Base-by-base conservation (phyloP, 2,797 vertebrate genomes). In the Gadopsis marmoratus region DNA sequence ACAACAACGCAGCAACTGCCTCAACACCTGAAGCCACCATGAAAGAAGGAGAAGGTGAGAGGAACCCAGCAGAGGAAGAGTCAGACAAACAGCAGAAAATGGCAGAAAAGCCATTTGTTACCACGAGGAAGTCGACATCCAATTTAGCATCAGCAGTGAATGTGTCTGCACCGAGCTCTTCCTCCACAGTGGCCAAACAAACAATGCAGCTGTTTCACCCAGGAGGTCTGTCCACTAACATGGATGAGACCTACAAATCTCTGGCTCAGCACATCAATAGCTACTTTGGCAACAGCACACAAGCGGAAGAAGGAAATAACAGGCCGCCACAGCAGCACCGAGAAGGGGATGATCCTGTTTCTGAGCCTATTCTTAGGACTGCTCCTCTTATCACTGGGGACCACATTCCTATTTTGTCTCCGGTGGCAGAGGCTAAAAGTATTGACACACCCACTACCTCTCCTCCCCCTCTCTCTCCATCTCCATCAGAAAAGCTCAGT, bases 181-280 rank as follows among this genome's bases (percentile, higher is more conserved):
- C 92, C 7, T 86, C 95, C 51, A 85, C 86, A 8, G 73, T 84
- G 19, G 89, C 80, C 35, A 97, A 95, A 88, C 93, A 83, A 63
- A 92, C 92, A 0, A 79, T 90, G 55, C 94, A 95, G 61, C 94
- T 97, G 72, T 97, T 97, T 89, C 96, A 97, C 66, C 86, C 96
- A 1, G 91, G 91, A 68, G 91, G 77, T 67, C 92, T 97, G 86
- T 94, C 96, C 65, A 94, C 96, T 60, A 96, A 95, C 91, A 97
- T 99, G 94, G 98, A 97, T 73, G 97, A 98, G 86, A 98, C 97
- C 0, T 97, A 96, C 88, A 96, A 90, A 87, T 96, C 95, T 4
- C 82, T 99, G 81, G 94, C 97, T 29, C 94, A 93, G 89, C 97
- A 98, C 79, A 97, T 99, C 87, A 98, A 97, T 73, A 93, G 86